phyloP scores from a whole-genome alignment of 2,888 invertebrate genomes.

The Dynastes tityus region DNA sequence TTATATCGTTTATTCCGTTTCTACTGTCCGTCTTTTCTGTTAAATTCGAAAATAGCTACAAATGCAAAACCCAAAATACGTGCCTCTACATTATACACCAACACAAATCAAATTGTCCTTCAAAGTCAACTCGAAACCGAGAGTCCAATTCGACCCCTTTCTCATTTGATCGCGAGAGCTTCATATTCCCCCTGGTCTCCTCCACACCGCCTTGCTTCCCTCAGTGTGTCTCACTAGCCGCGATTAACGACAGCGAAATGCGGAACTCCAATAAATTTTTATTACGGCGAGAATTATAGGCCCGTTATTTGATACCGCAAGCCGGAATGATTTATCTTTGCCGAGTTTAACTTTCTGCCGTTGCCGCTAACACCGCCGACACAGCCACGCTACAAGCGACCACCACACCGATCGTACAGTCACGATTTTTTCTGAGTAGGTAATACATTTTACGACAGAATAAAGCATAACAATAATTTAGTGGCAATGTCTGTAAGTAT shows the following conservation, averaged over 20 bases:
- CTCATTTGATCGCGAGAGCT: constrained; percentile 37
- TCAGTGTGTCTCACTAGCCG: constrained; percentile 10
- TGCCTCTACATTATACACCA: too few relatives aligned
- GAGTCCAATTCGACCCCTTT: background rate
- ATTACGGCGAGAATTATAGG: constrained; percentile 49
- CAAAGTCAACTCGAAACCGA: constrained; percentile 34
- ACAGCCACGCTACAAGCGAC: too few relatives aligned
- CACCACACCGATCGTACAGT: too few relatives aligned
- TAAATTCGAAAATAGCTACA: too few relatives aligned
- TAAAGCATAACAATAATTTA: too few relatives aligned
- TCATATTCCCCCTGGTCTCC: background rate
- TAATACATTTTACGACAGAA: too few relatives aligned
- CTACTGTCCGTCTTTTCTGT: too few relatives aligned
- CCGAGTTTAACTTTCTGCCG: constrained; percentile 42
- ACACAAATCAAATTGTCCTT: constrained; percentile 37
- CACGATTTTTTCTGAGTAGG: background rate
- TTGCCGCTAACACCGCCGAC: background rate
- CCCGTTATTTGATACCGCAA: constrained; percentile 47
- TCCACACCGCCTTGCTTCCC: background rate
- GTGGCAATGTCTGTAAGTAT: too few relatives aligned
- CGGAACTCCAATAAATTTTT: constrained; percentile 52
- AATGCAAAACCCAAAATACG: too few relatives aligned
- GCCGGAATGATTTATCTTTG: constrained; percentile 46
- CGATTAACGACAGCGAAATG: constrained; percentile 46
- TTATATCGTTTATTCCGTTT: too few relatives aligned